Conservation (phyloP, 2,888 invertebrate species). For the Drosophila quinaria region DNA sequence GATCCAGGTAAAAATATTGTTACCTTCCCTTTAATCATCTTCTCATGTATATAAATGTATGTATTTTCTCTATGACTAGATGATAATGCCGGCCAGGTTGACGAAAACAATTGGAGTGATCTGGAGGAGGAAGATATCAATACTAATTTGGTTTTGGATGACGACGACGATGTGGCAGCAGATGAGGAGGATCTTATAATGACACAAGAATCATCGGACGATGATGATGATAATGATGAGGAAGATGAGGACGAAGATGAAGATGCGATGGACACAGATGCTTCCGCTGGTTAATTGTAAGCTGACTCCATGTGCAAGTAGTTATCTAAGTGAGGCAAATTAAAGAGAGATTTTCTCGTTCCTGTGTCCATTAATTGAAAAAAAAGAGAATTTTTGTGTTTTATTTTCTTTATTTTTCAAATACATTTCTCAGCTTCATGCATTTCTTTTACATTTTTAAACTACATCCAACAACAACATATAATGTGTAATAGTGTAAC, state of each 20-base stretch:
- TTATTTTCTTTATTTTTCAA: slow-evolving; percentile 56
- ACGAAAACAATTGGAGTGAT: slow-evolving; percentile 66
- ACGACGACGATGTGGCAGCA: slow-evolving; percentile 71
- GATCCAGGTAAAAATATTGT: slow-evolving; percentile 67
- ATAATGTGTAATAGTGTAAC: slow-evolving; percentile 52
- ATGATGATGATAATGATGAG: slow-evolving; percentile 57
- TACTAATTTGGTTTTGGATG: slow-evolving; percentile 19
- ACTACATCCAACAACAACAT: slow-evolving; percentile 73
- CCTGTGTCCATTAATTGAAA: slow-evolving; percentile 24
- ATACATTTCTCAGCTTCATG: slow-evolving; percentile 64
- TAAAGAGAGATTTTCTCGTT: not conserved
- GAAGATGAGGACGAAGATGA: slow-evolving; percentile 37
- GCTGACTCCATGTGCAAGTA: slow-evolving; percentile 13
- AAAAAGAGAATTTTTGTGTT: slow-evolving; percentile 14
- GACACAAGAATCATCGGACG: slow-evolving; percentile 54
- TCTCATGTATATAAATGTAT: not conserved
- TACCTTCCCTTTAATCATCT: too few relatives aligned
- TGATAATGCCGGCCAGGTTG: slow-evolving; percentile 29
- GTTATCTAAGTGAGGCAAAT: slow-evolving; percentile 23
- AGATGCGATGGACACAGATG: slow-evolving; percentile 55
- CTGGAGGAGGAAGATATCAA: slow-evolving; percentile 49
- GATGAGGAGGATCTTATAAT: slow-evolving; percentile 57
- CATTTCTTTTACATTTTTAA: slow-evolving; percentile 31
- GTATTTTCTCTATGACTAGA: slow-evolving; percentile 11
- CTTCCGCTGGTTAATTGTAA: slow-evolving; percentile 34